Evolutionary conservation across 2,113 vertebrate genomes (phyloP).

Genomic region (Lota lota): DNA sequence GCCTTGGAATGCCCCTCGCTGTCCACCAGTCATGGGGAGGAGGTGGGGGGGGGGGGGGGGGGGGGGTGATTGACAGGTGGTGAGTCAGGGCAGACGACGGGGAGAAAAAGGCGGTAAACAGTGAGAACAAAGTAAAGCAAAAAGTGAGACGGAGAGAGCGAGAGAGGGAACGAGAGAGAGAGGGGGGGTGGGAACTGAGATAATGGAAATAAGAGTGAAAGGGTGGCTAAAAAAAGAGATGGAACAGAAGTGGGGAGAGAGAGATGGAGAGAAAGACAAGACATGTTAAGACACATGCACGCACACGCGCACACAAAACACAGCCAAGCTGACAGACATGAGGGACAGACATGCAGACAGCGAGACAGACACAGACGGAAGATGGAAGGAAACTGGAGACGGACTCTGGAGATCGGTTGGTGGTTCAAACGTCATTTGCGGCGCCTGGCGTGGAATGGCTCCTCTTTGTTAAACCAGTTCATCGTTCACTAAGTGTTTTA

Average conservation of each 20-base stretch:
- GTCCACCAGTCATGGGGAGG: slow-evolving; percentile 7
- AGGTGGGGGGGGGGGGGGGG: slow-evolving; percentile 25
- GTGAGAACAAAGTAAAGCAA: not conserved
- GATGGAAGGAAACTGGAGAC: no score
- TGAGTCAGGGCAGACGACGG: slow-evolving; percentile 17
- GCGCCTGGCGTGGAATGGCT: no score
- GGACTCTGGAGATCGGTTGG: no score
- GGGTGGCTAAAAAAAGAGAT: not conserved
- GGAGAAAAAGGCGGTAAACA: not conserved
- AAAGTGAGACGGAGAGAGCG: not conserved
- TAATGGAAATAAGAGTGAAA: not conserved
- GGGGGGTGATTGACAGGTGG: slow-evolving; percentile 52
- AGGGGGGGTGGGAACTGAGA: not conserved
- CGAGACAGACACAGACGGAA: no score
- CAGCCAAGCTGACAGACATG: no score
- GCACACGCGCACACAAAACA: not conserved
- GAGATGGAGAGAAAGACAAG: not conserved
- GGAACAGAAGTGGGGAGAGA: not conserved
- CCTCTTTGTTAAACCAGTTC: slow-evolving; percentile 50
- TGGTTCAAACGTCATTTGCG: no score
- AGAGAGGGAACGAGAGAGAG: not conserved
- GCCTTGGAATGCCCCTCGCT: slow-evolving; percentile 37
- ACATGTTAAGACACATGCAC: not conserved
- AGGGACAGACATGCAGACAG: not conserved
- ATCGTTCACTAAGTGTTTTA: slow-evolving; percentile 57